A percentile compares a stretch with the other conserved stretches of the same genome.
These are phyloP conservation scores for Ranitomeya variabilis DNA, from an alignment of 2,113 vertebrate species.

Conservation along the genomic window DNA sequence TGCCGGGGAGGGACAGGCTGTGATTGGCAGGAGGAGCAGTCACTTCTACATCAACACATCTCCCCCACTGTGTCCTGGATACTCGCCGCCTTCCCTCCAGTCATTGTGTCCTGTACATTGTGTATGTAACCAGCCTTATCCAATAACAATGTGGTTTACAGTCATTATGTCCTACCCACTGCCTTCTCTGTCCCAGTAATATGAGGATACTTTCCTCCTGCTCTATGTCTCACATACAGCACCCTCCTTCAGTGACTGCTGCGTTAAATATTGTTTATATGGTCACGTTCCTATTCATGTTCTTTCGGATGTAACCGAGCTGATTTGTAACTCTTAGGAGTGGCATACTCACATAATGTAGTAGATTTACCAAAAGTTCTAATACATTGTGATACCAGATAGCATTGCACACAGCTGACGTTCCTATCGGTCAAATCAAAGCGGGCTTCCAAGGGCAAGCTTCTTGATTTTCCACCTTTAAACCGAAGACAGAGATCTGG, in stretches of 20 bases:
- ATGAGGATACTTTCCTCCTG: background rate
- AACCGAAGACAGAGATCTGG: too few relatives aligned
- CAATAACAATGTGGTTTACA: slow-evolving; percentile 6
- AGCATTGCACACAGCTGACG: too few relatives aligned
- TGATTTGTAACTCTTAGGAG: background rate
- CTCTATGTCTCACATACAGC: background rate
- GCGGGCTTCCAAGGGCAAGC: too few relatives aligned
- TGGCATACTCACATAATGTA: background rate
- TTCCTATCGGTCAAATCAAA: too few relatives aligned
- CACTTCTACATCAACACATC: slow-evolving; percentile 10
- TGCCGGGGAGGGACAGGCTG: slow-evolving; percentile 49
- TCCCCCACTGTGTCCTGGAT: slow-evolving; percentile 3
- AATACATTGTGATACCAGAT: background rate
- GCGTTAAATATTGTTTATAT: background rate
- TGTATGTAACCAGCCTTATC: background rate
- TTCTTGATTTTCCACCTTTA: too few relatives aligned
- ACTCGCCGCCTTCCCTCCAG: slow-evolving; percentile 1
- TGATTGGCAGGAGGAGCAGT: slow-evolving; percentile 51
- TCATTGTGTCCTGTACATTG: slow-evolving; percentile 27
- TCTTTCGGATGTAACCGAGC: background rate
- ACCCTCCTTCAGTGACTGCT: background rate
- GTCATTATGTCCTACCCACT: slow-evolving; percentile 4
- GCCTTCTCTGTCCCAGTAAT: background rate
- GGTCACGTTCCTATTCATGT: background rate
- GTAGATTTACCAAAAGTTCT: background rate